Evolutionary conservation across 1,140 invertebrate species (phyloP), one percentile per base, ranked within the genome.

Genomic region (Aphelenchoides fujianensis): DNA sequence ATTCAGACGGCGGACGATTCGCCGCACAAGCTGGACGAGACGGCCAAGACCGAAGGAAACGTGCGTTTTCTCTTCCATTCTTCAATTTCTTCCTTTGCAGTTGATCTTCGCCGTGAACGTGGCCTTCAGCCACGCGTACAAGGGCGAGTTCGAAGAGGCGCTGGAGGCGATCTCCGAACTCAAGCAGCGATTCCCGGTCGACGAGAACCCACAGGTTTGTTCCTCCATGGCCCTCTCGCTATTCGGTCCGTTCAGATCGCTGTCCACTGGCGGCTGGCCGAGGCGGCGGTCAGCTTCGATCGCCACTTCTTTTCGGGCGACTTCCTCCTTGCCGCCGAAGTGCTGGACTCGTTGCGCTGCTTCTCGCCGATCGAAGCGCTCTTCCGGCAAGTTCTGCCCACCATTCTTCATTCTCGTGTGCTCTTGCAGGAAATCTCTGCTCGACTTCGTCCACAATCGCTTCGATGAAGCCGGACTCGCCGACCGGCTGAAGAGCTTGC

Each of bases 201-300:
- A 64, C 37, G 31, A n/a, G 2, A 66, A 66, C 31, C 63, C 63
- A 36, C n/a, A 41, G 63, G 63, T 66, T 16, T 41, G 27, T 59
- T n/a, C 7, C n/a, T n/a, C 34, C 19, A 32, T 66, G 23, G 53
- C n/a, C 12, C 31, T 32, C 7, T 12, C 34, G 1, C 30, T 2
- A 35, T 30, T n/a, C 12, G 34, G 23, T 32, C 53, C 34, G 19
- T 59, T 36, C 31, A 66, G 63, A 34, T 66, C 53, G 31, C 63
- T 37, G 36, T 35, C 32, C 63, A 66, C 32, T 66, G 63, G 63
- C 63, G 36, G 23, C 32, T 66, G 31, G 63, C 63, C 30, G 63
- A 66, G 53, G 12, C 16, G 31, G 16, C 12, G 37, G 53, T 66
- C 53, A 12, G n/a, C 23, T 66, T 36, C 31, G 63, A 66, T 36